These are phyloP conservation scores for Laothoe populi DNA, from an alignment of 2,888 invertebrate genomes.

Conservation along the genomic window DNA sequence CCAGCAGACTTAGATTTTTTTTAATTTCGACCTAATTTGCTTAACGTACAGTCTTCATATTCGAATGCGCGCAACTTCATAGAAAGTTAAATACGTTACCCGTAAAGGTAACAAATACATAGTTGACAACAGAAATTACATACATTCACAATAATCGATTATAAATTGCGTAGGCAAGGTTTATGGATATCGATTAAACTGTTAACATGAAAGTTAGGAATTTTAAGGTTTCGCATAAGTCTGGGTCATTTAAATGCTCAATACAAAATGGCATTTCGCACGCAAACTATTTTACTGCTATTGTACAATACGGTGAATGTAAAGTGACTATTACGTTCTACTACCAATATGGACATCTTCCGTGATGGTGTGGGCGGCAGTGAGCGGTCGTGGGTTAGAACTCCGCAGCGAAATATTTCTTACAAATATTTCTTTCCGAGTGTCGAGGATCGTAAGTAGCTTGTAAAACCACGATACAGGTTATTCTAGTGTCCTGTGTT, in stretches of 20 bases:
- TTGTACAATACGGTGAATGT: background rate
- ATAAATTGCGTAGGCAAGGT: background rate
- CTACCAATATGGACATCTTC: background rate
- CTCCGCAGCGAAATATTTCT: too few species aligned
- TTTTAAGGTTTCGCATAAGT: background rate
- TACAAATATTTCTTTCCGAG: too few species aligned
- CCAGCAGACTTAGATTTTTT: too few species aligned
- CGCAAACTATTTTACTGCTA: background rate
- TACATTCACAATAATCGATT: background rate
- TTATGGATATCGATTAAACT: background rate
- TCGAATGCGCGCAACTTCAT: too few species aligned
- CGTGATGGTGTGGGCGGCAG: too few species aligned
- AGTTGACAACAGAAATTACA: background rate
- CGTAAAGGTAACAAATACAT: background rate
- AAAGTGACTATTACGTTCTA: background rate
- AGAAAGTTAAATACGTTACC: background rate
- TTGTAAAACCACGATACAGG: too few species aligned
- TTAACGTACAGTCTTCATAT: too few species aligned
- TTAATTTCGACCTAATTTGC: too few species aligned
- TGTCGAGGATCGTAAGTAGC: too few species aligned
- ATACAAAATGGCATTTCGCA: background rate
- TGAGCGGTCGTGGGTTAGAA: too few species aligned
- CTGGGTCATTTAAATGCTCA: background rate
- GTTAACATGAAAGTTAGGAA: background rate
- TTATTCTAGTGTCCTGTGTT: too few species aligned